Conservation (phyloP, 2,888 invertebrate species). For the Nasonia oneida region DNA sequence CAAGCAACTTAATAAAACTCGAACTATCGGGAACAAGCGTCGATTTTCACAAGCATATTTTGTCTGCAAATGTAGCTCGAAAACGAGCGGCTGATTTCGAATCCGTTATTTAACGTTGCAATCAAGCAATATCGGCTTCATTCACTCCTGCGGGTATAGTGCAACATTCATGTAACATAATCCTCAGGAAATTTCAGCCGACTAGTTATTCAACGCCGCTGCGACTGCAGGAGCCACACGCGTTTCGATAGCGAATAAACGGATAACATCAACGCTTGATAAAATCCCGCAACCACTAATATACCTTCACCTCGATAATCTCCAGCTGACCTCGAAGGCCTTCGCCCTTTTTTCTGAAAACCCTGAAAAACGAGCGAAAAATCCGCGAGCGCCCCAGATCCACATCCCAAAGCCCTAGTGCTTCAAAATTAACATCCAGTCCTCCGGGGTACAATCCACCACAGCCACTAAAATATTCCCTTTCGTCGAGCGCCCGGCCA, state of each 20-base stretch:
- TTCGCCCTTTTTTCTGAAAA: not conserved
- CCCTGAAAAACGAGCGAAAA: not conserved
- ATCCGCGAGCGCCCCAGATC: not conserved
- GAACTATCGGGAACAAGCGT: too few species aligned
- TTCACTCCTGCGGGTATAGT: not conserved
- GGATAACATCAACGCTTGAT: too few species aligned
- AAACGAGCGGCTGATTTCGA: not conserved
- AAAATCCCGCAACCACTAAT: too few species aligned
- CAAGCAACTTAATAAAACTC: too few species aligned
- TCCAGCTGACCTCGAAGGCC: not conserved
- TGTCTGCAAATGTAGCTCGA: not conserved
- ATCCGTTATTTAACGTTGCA: not conserved
- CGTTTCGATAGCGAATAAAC: not conserved
- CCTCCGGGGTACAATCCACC: not conserved
- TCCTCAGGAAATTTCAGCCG: not conserved
- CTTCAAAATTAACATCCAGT: not conserved
- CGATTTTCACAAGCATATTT: too few species aligned
- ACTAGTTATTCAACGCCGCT: not conserved
- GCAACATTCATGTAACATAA: not conserved
- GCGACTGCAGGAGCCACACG: not conserved
- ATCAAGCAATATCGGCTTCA: not conserved
- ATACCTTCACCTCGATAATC: too few species aligned
- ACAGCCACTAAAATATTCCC: not conserved
- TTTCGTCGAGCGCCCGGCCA: not conserved
- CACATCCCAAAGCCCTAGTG: not conserved